Conservation (phyloP, 2,113 vertebrate genomes). For the Tetrax tetrax region DNA sequence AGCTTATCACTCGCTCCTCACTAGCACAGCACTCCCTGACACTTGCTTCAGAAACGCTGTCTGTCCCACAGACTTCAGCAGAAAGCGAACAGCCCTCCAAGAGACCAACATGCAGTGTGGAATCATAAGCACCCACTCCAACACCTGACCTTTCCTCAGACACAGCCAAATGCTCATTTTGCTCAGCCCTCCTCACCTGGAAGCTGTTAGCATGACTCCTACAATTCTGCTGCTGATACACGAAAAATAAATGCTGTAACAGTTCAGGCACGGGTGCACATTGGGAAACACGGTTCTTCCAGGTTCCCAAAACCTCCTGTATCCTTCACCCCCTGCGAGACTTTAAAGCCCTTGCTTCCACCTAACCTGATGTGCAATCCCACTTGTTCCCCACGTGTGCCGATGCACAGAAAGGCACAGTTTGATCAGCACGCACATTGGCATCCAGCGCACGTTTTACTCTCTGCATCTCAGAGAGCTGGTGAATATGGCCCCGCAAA, state of each 20-base stretch:
- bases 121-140: not conserved
- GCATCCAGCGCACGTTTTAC: not conserved
- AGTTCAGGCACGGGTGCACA: not conserved
- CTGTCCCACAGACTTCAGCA: not conserved
- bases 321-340: not conserved
- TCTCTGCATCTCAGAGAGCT: not conserved
- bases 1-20: not conserved
- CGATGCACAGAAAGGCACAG: not conserved
- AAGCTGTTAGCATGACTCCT: not conserved
- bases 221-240: not conserved
- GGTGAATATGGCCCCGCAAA: not conserved
- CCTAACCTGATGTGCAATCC: too few species aligned
- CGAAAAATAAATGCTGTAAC: not conserved
- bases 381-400: fast-evolving
- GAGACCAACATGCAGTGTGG: fast-evolving
- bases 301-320: not conserved
- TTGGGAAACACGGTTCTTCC: not conserved
- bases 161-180: not conserved
- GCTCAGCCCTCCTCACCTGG: not conserved
- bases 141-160: not conserved
- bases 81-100: not conserved
- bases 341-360: not conserved
- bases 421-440: not conserved
- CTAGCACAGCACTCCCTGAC: not conserved
- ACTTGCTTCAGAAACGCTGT: not conserved